Evolutionary conservation across 2,888 invertebrate genomes (phyloP).

Genomic region (Leptinotarsa rubiginosa): DNA sequence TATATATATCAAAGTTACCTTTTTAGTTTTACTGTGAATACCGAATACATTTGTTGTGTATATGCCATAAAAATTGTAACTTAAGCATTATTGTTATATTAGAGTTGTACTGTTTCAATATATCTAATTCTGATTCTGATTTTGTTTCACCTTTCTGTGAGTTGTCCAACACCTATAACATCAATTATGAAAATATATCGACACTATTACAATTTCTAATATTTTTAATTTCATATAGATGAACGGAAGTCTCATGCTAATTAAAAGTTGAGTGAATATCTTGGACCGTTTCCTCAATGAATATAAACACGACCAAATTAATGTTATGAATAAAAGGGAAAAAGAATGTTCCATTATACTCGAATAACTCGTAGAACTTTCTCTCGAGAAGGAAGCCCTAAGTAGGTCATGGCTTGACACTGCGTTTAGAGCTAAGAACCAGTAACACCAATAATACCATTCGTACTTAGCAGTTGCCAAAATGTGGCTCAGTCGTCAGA

Average conservation of each 20-base stretch:
- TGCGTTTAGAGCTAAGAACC: slow-evolving; percentile 38
- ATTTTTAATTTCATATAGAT: neutral
- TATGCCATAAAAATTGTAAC: too few species aligned
- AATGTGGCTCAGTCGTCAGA: slow-evolving; percentile 26
- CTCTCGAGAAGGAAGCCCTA: slow-evolving; percentile 43
- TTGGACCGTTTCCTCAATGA: slow-evolving; percentile 23
- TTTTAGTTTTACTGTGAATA: too few species aligned
- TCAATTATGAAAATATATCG: too few species aligned
- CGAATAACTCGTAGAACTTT: slow-evolving; percentile 42
- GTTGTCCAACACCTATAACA: too few species aligned
- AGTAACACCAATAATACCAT: slow-evolving; percentile 39
- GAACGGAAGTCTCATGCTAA: neutral
- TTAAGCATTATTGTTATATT: too few species aligned
- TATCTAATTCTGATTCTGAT: too few species aligned
- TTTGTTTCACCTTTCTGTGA: too few species aligned
- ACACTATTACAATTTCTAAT: neutral
- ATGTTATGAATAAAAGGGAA: slow-evolving; percentile 44
- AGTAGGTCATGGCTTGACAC: slow-evolving; percentile 43
- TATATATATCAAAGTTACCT: too few species aligned
- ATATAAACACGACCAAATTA: slow-evolving; percentile 26
- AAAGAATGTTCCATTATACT: slow-evolving; percentile 44
- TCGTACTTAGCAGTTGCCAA: slow-evolving; percentile 32
- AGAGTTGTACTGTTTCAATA: too few species aligned
- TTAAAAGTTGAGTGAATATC: slow-evolving; percentile 5
- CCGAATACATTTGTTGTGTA: too few species aligned